Percentiles rank a stretch among this genome's conserved stretches.
Conservation (phyloP, 2,797 vertebrate genomes). For the Sebastes dallii region DNA sequence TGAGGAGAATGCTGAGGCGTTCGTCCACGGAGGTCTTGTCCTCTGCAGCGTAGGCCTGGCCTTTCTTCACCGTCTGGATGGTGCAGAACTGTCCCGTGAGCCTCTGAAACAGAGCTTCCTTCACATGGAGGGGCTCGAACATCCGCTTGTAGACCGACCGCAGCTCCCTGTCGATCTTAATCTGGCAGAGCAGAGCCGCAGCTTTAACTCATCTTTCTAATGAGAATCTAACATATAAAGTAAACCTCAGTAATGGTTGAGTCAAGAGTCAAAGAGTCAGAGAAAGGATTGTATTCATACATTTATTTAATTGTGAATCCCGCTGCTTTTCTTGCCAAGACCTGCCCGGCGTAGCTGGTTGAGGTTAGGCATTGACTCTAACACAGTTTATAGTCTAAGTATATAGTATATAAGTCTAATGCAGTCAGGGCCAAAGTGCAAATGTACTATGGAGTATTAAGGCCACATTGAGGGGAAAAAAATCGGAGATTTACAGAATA, state of each 20-base stretch:
- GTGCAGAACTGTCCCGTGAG: slow-evolving; percentile 97
- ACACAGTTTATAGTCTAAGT: too few relatives aligned
- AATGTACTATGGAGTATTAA: too few relatives aligned
- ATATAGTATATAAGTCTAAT: too few relatives aligned
- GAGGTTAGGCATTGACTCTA: neutral
- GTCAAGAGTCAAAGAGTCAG: neutral
- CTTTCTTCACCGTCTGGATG: slow-evolving; percentile 91
- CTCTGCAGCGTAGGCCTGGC: slow-evolving; percentile 93
- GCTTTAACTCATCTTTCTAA: neutral
- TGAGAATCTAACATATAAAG: neutral
- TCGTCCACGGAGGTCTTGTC: slow-evolving; percentile 98
- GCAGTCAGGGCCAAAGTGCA: too few relatives aligned
- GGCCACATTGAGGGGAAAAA: too few relatives aligned
- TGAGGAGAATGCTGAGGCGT: slow-evolving; percentile 95
- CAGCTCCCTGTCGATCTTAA: slow-evolving; percentile 95
- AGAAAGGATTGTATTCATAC: neutral
- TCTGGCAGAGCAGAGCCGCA: slow-evolving; percentile 77
- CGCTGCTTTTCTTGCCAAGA: neutral
- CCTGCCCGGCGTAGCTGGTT: neutral
- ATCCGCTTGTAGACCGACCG: slow-evolving; percentile 90
- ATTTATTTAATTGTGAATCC: neutral
- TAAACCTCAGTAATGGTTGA: neutral
- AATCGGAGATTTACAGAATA: too few relatives aligned
- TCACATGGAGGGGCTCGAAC: slow-evolving; percentile 95
- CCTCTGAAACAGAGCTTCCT: slow-evolving; percentile 92